phyloP scores from a whole-genome alignment of 2,888 invertebrate species.

The Eledona agricola region DNA sequence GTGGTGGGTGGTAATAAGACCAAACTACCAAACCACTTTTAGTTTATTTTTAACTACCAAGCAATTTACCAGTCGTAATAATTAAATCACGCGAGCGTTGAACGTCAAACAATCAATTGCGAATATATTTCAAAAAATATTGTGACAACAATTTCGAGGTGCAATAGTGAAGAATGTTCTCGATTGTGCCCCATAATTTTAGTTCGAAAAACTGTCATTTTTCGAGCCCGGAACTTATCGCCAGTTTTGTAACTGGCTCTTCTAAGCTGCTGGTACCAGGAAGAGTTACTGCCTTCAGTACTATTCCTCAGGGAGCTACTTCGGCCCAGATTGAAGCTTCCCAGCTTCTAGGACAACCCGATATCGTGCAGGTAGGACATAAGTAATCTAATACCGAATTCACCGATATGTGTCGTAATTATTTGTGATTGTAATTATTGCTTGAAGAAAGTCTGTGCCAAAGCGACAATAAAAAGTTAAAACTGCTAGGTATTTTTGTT shows the following conservation, averaged over 20 bases:
- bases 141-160: constrained; percentile 18
- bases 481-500: too few relatives aligned
- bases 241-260: constrained; percentile 52
- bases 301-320: constrained; percentile 57
- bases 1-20: constrained; percentile 54
- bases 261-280: constrained; percentile 57
- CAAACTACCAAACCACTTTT: constrained; percentile 52
- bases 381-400: too few relatives aligned
- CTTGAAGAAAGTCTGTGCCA: not conserved
- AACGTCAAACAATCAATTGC: constrained; percentile 37
- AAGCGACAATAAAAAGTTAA: not conserved
- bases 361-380: constrained; percentile 59
- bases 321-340: constrained; percentile 53
- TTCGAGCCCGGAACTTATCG: constrained; percentile 42
- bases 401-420: constrained; percentile 28
- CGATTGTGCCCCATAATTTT: constrained; percentile 46
- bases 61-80: constrained; percentile 39
- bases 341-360: constrained; percentile 54
- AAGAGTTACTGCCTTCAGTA: constrained; percentile 54
- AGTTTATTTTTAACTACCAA: constrained; percentile 51
- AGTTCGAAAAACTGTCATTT: constrained; percentile 35
- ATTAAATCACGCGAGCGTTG: constrained; percentile 41
- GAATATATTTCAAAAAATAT: constrained; percentile 12
- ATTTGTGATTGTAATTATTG: constrained; percentile 5
- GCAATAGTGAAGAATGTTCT: constrained; percentile 46